Conservation (phyloP, 2,797 vertebrate genomes). For the Acanthurus leucopareius region DNA sequence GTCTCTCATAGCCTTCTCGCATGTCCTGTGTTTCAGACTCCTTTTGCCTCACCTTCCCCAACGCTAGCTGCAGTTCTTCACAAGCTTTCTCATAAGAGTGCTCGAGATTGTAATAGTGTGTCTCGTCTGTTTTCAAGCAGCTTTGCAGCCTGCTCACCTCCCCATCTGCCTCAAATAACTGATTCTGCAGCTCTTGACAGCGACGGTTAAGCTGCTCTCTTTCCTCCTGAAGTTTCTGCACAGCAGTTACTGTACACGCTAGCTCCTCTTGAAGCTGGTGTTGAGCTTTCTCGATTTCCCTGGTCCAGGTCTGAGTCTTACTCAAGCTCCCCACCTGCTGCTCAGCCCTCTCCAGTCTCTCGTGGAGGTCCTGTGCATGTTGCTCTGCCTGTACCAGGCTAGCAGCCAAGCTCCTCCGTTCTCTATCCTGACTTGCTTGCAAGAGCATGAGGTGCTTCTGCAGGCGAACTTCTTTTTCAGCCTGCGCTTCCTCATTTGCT, state of each 20-base stretch:
- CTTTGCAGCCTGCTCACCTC: constrained; percentile 86
- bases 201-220: constrained; percentile 84
- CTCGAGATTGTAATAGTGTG: constrained; percentile 89
- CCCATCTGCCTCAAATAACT: constrained; percentile 84
- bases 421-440: constrained; percentile 92
- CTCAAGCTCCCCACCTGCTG: constrained; percentile 86
- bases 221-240: constrained; percentile 87
- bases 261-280: constrained; percentile 91
- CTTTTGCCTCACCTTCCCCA: constrained; percentile 71
- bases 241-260: constrained; percentile 81
- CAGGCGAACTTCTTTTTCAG: constrained; percentile 90
- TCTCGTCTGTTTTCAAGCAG: constrained; percentile 88
- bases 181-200: constrained; percentile 91
- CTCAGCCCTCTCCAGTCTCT: constrained; percentile 86
- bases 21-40: constrained; percentile 77
- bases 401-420: constrained; percentile 87
- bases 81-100: constrained; percentile 85
- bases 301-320: constrained; percentile 80
- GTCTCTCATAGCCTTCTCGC: constrained; percentile 86
- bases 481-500: constrained; percentile 86
- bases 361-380: constrained; percentile 88
- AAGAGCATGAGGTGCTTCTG: constrained; percentile 90
- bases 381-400: constrained; percentile 90
- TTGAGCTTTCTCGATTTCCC: constrained; percentile 84
- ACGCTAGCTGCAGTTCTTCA: constrained; percentile 85